These are phyloP conservation scores for Cassiopea andromeda DNA, from an alignment of 30 jellyfish, hydroid and myxozoan species.

Conservation along the genomic window DNA sequence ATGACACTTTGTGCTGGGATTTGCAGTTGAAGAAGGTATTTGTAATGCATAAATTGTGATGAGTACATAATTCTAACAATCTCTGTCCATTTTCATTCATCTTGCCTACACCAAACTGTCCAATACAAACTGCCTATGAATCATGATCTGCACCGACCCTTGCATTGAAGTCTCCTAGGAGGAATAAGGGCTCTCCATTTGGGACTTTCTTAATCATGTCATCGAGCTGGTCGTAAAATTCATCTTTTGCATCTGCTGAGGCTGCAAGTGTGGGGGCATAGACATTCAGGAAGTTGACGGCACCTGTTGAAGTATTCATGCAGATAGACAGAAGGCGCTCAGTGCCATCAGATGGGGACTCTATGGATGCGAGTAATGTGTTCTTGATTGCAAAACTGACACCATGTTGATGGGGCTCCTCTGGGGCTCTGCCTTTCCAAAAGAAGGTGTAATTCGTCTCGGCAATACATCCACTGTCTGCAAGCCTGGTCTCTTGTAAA, in stretches of 20 bases:
- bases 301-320: slow-evolving; percentile 23
- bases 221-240: neutral
- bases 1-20: slow-evolving; percentile 17
- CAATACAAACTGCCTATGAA: slow-evolving; percentile 14
- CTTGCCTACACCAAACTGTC: slow-evolving; percentile 23
- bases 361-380: neutral
- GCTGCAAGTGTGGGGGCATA: slow-evolving; percentile 31
- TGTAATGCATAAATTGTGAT: slow-evolving; percentile 8
- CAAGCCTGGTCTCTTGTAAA: slow-evolving; percentile 21
- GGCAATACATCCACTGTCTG: slow-evolving; percentile 7
- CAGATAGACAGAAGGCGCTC: neutral
- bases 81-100: slow-evolving; percentile 27
- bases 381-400: slow-evolving; percentile 41
- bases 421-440: slow-evolving; percentile 8
- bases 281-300: slow-evolving; percentile 4
- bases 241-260: neutral
- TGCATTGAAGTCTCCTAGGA: slow-evolving; percentile 47
- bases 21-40: slow-evolving; percentile 32
- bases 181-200: neutral
- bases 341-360: neutral
- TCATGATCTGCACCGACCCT: neutral
- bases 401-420: slow-evolving; percentile 8
- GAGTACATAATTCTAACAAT: slow-evolving; percentile 14
- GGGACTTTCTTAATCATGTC: slow-evolving; percentile 11
- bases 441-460: slow-evolving; percentile 36